phyloP scores from a whole-genome alignment of 2,888 invertebrate species.

The Trissonchulus latispiculum region DNA sequence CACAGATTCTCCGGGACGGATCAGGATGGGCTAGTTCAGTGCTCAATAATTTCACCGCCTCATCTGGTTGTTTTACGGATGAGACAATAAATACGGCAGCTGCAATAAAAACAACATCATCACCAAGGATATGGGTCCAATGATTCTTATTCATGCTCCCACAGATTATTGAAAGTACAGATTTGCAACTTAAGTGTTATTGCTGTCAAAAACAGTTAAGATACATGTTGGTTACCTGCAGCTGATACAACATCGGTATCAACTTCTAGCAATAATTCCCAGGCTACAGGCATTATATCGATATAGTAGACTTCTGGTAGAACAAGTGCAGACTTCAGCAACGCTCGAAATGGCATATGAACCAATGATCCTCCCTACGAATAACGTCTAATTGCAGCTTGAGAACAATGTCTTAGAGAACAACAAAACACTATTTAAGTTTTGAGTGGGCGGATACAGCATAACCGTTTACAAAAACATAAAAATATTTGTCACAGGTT shows the following conservation, averaged over 20 bases:
- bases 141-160: too few species aligned
- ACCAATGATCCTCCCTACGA: constrained; percentile 54
- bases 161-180: too few species aligned
- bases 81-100: constrained; percentile 83
- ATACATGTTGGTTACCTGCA: too few species aligned
- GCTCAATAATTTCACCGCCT: constrained; percentile 78
- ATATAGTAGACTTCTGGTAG: constrained; percentile 59
- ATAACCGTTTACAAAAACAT: too few species aligned
- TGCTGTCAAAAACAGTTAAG: too few species aligned
- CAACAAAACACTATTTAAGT: too few species aligned
- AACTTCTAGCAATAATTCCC: constrained; percentile 86
- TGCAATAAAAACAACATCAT: too few species aligned
- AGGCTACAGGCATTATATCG: constrained; percentile 79
- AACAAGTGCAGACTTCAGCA: constrained; percentile 80
- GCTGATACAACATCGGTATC: constrained; percentile 56
- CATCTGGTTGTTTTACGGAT: constrained; percentile 79
- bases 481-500: too few species aligned
- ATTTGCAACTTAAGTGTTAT: too few species aligned
- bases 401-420: too few species aligned
- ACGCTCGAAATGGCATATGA: constrained; percentile 71
- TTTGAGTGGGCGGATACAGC: constrained; percentile 26
- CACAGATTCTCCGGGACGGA: constrained; percentile 67
- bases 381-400: too few species aligned
- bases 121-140: too few species aligned
- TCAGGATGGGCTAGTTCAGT: constrained; percentile 72